These are phyloP conservation scores for Platerodrilus igneus DNA, from an alignment of 2,888 invertebrate genomes.

Conservation along the genomic window DNA sequence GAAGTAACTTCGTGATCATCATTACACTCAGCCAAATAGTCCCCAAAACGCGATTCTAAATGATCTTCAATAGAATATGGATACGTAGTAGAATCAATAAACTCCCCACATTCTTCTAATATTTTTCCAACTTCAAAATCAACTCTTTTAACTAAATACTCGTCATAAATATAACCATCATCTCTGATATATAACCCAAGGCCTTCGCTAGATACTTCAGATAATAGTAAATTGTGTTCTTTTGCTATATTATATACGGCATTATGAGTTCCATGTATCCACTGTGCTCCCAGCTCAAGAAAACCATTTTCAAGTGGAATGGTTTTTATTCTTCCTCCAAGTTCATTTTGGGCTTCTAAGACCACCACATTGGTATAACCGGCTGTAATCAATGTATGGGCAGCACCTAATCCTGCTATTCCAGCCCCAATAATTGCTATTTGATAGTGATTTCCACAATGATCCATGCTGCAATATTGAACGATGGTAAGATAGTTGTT, in stretches of 20 bases:
- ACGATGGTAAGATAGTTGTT: background rate
- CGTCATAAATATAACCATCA: constrained; percentile 48
- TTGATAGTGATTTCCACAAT: constrained; percentile 12
- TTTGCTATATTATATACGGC: constrained; percentile 50
- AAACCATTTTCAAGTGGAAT: constrained; percentile 42
- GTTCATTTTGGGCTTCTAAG: constrained; percentile 52
- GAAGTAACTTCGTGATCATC: constrained; percentile 38
- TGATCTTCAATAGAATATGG: constrained; percentile 46
- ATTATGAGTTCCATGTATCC: constrained; percentile 58
- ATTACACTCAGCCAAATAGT: constrained; percentile 43
- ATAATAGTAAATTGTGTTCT: constrained; percentile 48
- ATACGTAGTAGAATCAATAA: constrained; percentile 41
- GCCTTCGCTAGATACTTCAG: constrained; percentile 53
- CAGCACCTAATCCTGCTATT: constrained; percentile 57
- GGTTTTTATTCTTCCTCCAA: constrained; percentile 56
- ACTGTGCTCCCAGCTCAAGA: constrained; percentile 60
- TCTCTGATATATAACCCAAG: constrained; percentile 52
- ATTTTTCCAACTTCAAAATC: constrained; percentile 50
- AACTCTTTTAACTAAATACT: constrained; percentile 50
- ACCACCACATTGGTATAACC: constrained; percentile 51
- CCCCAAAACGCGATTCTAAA: constrained; percentile 47
- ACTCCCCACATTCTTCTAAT: constrained; percentile 50
- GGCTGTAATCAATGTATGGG: constrained; percentile 47
- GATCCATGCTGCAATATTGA: no score
- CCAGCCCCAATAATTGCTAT: constrained; percentile 59